Evolutionary conservation across 2,113 vertebrate species (phyloP).

Genomic region (Sigmodon hispidus): DNA sequence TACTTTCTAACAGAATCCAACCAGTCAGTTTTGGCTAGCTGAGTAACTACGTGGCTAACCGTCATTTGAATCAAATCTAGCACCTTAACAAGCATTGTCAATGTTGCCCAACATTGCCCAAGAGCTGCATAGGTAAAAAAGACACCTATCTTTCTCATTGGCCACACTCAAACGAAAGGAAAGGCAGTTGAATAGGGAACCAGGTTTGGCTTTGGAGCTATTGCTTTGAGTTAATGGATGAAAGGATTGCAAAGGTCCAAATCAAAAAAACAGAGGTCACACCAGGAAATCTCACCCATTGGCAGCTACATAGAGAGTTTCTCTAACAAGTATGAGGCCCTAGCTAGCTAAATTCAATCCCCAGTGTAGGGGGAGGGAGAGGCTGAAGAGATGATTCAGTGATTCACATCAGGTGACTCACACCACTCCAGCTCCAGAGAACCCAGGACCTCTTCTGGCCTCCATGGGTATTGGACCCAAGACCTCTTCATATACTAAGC

Average conservation of each 20-base stretch:
- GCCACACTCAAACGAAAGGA: not conserved
- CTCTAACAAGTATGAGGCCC: too few relatives aligned
- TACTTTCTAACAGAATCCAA: not conserved
- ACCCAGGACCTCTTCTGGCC: not conserved
- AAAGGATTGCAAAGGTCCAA: constrained; percentile 29
- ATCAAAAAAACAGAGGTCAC: not conserved
- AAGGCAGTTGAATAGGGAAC: not conserved
- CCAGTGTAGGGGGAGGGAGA: too few relatives aligned
- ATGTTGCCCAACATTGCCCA: constrained; percentile 7
- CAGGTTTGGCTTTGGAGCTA: constrained; percentile 19
- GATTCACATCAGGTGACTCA: not conserved
- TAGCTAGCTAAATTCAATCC: not conserved
- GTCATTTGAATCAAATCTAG: not conserved
- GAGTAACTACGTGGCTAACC: not conserved
- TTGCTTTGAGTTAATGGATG: constrained; percentile 27
- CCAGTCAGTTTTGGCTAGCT: not conserved
- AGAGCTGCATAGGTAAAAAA: constrained; percentile 17
- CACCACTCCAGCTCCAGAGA: not conserved
- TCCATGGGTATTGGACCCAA: not conserved
- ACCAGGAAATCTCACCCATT: not conserved
- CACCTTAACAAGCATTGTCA: not conserved
- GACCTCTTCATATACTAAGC: too few relatives aligned
- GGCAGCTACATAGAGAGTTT: not conserved
- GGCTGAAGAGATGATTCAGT: not conserved
- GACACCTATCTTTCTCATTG: not conserved